Evolutionary conservation across 2,113 vertebrate species (phyloP).

Genomic region (Pseudorhombus dupliciocellatus): DNA sequence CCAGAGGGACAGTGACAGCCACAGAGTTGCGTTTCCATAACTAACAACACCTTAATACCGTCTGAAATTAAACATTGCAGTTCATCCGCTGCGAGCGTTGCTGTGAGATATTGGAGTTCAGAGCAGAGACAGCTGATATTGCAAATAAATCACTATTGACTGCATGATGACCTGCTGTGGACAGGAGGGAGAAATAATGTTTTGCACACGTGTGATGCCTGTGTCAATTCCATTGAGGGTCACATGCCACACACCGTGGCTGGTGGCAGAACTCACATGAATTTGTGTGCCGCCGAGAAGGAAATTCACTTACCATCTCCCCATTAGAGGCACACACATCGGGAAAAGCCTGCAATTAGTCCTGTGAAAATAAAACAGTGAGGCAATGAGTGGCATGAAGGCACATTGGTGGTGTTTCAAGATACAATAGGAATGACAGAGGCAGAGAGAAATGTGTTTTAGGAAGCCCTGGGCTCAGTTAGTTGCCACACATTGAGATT

Average conservation of each 20-base stretch:
- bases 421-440: constrained; percentile 44
- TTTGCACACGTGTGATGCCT: not conserved
- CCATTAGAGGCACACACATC: constrained; percentile 47
- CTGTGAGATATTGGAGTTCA: not conserved
- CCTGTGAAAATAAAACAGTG: constrained; percentile 25
- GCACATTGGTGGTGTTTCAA: constrained; percentile 36
- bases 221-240: constrained; percentile 2
- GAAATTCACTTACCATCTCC: constrained; percentile 49
- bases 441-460: constrained; percentile 26
- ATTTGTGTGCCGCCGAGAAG: constrained; percentile 28
- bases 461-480: constrained; percentile 38
- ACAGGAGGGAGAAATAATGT: not conserved
- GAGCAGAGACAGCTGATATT: not conserved
- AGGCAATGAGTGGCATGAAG: constrained; percentile 48
- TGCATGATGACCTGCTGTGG: not conserved
- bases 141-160: not conserved
- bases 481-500: constrained; percentile 53
- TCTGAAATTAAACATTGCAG: not conserved
- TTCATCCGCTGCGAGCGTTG: not conserved
- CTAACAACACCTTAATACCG: too few species aligned
- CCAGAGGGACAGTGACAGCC: too few species aligned
- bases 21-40: too few species aligned
- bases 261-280: constrained; percentile 28
- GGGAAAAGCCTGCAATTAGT: constrained; percentile 56
- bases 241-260: constrained; percentile 5